Evolutionary conservation across 2,888 invertebrate genomes (phyloP).

Genomic region (Sinotaia quadrata): DNA sequence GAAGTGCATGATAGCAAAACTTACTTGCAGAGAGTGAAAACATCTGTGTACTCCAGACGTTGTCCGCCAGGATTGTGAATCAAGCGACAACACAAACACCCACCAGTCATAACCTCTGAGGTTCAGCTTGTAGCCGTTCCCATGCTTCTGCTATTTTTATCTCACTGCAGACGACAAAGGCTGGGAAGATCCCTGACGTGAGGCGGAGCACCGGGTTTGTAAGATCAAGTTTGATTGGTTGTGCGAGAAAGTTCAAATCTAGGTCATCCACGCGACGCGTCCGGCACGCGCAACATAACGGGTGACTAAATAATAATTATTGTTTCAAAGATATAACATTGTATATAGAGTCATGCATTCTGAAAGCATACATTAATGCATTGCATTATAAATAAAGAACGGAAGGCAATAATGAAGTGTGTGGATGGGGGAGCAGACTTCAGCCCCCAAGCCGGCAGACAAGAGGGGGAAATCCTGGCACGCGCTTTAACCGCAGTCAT

Average conservation of each 20-base stretch:
- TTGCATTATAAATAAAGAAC: no score
- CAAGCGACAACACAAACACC: background rate
- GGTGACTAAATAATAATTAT: no score
- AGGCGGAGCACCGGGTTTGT: background rate
- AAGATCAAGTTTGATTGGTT: constrained; percentile 2
- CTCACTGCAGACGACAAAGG: constrained; percentile 16
- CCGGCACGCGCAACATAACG: constrained; percentile 11
- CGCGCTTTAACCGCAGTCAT: no score
- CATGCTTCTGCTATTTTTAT: constrained; percentile 17
- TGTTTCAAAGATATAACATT: no score
- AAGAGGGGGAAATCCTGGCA: no score
- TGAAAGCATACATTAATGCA: no score
- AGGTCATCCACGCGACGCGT: constrained; percentile 5
- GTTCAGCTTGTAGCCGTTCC: constrained; percentile 1
- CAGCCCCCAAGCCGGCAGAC: no score
- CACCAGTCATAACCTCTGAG: background rate
- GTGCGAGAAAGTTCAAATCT: background rate
- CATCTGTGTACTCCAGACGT: background rate
- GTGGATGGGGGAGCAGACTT: no score
- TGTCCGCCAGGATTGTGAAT: background rate
- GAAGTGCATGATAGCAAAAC: no score
- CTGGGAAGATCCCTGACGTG: constrained; percentile 6
- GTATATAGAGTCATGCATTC: no score
- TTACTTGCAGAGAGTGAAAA: no score
- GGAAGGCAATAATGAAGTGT: no score